Conservation (phyloP, 1,140 invertebrate species). For the Agrypnia vestita region DNA sequence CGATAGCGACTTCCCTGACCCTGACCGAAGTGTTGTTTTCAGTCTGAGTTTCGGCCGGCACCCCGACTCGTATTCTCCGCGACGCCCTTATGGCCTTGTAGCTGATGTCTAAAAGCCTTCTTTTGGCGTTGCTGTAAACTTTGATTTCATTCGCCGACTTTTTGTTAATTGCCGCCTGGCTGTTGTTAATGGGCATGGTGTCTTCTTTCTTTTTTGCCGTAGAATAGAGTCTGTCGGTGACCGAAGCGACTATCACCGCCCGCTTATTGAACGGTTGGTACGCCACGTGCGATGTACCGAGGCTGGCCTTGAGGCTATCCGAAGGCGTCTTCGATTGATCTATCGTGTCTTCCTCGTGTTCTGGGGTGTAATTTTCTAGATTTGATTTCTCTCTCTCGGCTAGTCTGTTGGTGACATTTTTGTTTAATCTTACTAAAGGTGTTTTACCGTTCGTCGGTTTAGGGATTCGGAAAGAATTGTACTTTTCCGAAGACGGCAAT, state of each 20-base stretch:
- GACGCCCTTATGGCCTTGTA: slow-evolving; percentile 74
- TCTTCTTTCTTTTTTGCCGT: slow-evolving; percentile 76
- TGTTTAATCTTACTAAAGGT: slow-evolving; percentile 56
- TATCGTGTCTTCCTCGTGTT: background rate
- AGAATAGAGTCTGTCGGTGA: slow-evolving; percentile 79
- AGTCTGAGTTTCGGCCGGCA: slow-evolving; percentile 76
- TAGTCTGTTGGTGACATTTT: slow-evolving; percentile 10
- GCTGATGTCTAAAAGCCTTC: slow-evolving; percentile 73
- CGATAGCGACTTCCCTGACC: slow-evolving; percentile 75
- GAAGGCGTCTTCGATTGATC: background rate
- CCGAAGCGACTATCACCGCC: slow-evolving; percentile 80
- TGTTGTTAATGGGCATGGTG: slow-evolving; percentile 68
- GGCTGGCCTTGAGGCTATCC: background rate
- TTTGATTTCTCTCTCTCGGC: slow-evolving; percentile 39
- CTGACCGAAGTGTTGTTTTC: slow-evolving; percentile 70
- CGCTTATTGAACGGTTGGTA: slow-evolving; percentile 69
- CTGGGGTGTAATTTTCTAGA: background rate
- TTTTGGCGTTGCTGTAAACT: slow-evolving; percentile 74
- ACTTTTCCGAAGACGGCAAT: slow-evolving; percentile 60
- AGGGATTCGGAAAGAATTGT: slow-evolving; percentile 54
- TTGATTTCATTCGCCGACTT: slow-evolving; percentile 70
- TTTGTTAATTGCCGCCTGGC: slow-evolving; percentile 67
- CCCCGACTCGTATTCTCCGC: slow-evolving; percentile 73
- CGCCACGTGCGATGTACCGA: slow-evolving; percentile 52
- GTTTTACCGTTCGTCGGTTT: slow-evolving; percentile 62